Evolutionary conservation across 2,888 invertebrate genomes (phyloP), one percentile per base, ranked within the genome.

Genomic region (Eilema depressum): DNA sequence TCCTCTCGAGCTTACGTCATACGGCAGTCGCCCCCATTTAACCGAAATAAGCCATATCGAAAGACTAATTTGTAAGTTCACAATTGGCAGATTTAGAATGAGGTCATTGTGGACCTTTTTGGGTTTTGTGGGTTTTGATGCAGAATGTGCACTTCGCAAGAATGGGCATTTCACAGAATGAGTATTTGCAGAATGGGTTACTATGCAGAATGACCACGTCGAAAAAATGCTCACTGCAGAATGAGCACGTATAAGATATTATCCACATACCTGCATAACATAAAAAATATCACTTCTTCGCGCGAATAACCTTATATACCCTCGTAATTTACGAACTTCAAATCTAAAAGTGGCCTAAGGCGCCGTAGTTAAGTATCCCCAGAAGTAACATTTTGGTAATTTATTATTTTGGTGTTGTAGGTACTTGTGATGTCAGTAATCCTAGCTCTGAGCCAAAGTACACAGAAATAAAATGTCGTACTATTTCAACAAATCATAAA

Each of bases 391-490:
- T 61, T 66, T 65, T 61, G 47, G 53, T 64, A 66, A 63, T 59
- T 63, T 62, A 63, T 60, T 60, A 41, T 60, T 63, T 66, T 70
- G n/a, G 12, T 68, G 63, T 57, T 68, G 63, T 57, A 41, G 79
- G 26, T 26, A 28, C 63, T 63, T n/a, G n/a, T n/a, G n/a, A 63
- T 4, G 41, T 63, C 63, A 59, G 41, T 28, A 47, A 7, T 14
- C 17, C n/a, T n/a, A 63, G 17, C 26, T 59, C 26, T 33, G 23
- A 25, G n/a, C 28, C 20, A 30, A 47, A 28, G 17, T 26, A 26
- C 26, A 23, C 25, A n/a, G n/a, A 8, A 56, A 10, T 56, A 23
- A 8, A n/a, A n/a, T n/a, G n/a, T 56, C 3, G 1, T 11, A 56
- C 10, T 23, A 23, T 23, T 1, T 56, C 23, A 56, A 17, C 14